Evolutionary conservation across 2,888 invertebrate species (phyloP), one percentile per base, ranked within the genome.

Genomic region (Rotaria magnacalcarata): DNA sequence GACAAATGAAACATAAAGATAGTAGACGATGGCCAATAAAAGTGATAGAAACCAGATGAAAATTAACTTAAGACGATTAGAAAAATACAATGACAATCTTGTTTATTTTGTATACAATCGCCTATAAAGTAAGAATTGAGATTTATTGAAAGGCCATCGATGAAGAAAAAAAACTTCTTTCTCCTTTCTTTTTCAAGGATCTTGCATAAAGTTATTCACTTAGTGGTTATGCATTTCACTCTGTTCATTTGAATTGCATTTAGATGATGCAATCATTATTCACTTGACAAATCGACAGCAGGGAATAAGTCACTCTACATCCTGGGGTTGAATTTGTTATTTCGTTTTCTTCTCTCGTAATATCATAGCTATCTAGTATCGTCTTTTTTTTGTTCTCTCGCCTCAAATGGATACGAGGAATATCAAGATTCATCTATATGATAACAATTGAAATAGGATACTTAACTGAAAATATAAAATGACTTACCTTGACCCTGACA

Each of bases 1-100:
- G 14, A 67, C 67, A 67, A 67, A 67, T 67, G 67, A 67, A 34
- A 34, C 67, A 67, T 67, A 67, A 16, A 14, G 5, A 16, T 2
- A 67, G 27, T 67, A 67, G 67, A 67, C 67, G 10, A 67, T 67
- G 34, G n/a, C 6, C 8, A 8, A 58, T 58, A 58, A 34, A 34
- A 27, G 27, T 67, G 67, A 67, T 34, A 16, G 16, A 67, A 34
- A 67, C 67, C 67, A 67, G 67, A 67, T 67, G 16, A 67, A 67
- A 67, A 67, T 67, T 67, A 34, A 67, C 34, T 34, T 67, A 67
- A 67, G 67, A 27, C 34, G 67, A 67, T 67, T 16, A 67, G 67
- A 67, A 34, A 67, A 27, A 67, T 34, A 14, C 67, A 67, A 67
- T 67, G 67, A 16, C 67, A 67, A 67, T 67, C 67, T 34, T 27